A percentile compares a stretch with the other conserved stretches of the same genome.
phyloP scores from a whole-genome alignment of 2,797 vertebrate species.

The Catharus ustulatus region DNA sequence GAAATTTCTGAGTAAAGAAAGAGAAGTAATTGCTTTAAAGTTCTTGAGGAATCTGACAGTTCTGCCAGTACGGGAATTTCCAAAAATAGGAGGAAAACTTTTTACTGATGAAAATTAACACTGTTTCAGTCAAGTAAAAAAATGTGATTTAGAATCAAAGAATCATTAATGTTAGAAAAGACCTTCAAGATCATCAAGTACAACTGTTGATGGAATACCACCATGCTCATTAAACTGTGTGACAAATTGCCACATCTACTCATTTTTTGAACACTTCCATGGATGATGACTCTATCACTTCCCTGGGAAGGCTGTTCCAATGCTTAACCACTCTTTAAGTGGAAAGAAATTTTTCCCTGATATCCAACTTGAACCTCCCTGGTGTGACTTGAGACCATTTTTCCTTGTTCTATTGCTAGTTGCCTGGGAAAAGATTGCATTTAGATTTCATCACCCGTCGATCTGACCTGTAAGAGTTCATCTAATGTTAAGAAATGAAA shows the following conservation, averaged over 20 bases:
- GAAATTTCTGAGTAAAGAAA: not conserved
- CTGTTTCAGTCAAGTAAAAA: not conserved
- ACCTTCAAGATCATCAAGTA: not conserved
- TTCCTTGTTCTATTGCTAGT: not conserved
- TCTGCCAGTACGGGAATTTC: not conserved
- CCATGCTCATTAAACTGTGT: not conserved
- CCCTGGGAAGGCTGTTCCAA: not conserved
- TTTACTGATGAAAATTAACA: not conserved
- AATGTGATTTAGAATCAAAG: not conserved
- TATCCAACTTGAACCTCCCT: not conserved
- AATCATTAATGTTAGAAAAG: not conserved
- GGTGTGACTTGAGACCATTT: not conserved
- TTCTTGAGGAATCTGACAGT: not conserved
- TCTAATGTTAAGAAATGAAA: not conserved
- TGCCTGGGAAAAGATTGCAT: not conserved
- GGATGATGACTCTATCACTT: not conserved
- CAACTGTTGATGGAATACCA: not conserved
- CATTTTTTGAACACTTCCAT: not conserved
- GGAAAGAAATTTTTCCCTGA: not conserved
- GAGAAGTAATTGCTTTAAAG: not conserved
- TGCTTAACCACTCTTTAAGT: not conserved
- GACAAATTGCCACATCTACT: not conserved
- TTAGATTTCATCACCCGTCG: not conserved
- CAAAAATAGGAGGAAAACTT: not conserved
- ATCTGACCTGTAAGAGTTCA: not conserved